A percentile compares a stretch with the other conserved stretches of the same genome.
Evolutionary conservation across 2,888 invertebrate species (phyloP).

Genomic region (Caenorhabditis angaria): DNA sequence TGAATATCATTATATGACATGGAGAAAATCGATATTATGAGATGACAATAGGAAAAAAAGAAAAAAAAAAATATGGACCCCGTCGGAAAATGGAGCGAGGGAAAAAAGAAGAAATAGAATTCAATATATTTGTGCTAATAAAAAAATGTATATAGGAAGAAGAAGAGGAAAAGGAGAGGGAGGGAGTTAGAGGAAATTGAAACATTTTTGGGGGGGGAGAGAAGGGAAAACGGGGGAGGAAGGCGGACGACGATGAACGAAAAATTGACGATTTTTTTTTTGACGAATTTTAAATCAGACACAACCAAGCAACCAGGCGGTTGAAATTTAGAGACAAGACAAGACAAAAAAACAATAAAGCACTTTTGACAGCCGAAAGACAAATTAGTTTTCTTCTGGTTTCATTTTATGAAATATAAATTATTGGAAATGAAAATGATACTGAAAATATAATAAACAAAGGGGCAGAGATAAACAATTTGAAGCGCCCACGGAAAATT

Average conservation of each 20-base stretch:
- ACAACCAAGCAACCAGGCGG: slow-evolving; percentile 13
- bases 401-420: too few species aligned
- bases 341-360: background rate
- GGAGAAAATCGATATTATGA: too few species aligned
- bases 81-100: too few species aligned
- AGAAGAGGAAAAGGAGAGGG: slow-evolving; percentile 9
- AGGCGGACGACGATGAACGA: slow-evolving; percentile 13
- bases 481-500: too few species aligned
- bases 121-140: slow-evolving; percentile 13
- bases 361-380: too few species aligned
- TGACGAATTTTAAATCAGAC: slow-evolving; percentile 7
- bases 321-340: slow-evolving; percentile 8
- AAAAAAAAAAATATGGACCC: background rate
- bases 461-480: too few species aligned
- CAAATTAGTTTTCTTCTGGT: too few species aligned
- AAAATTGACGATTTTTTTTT: background rate
- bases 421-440: too few species aligned
- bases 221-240: background rate
- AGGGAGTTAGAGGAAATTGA: slow-evolving; percentile 7
- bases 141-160: background rate
- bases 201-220: background rate
- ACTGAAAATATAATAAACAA: too few species aligned
- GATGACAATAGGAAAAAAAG: background rate
- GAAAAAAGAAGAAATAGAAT: slow-evolving; percentile 14
- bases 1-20: too few species aligned